phyloP scores from a whole-genome alignment of 1,140 invertebrate species.

The Drosophila burlai region DNA sequence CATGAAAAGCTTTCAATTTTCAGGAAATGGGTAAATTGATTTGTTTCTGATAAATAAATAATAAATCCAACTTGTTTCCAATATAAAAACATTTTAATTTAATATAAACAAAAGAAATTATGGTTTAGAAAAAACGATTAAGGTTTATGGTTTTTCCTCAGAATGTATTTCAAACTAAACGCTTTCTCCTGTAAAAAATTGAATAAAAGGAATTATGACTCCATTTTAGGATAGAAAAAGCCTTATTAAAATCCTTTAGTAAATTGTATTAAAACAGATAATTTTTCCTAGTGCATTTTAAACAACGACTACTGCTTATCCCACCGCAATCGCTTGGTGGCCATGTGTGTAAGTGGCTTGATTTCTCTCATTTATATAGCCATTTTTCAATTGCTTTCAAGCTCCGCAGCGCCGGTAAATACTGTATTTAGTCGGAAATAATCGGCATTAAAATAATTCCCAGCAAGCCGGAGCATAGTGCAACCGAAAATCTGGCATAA shows the following conservation, averaged over 20 bases:
- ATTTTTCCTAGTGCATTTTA: slow-evolving; percentile 1
- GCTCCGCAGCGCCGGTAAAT: background rate
- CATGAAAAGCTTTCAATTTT: background rate
- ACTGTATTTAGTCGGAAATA: slow-evolving; percentile 18
- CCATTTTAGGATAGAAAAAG: background rate
- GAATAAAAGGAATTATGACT: background rate
- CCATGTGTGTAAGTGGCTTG: slow-evolving; percentile 17
- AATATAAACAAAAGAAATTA: background rate
- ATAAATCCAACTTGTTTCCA: background rate
- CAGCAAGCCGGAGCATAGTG: background rate
- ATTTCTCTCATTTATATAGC: slow-evolving; percentile 22
- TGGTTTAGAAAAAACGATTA: background rate
- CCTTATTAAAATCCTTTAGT: background rate
- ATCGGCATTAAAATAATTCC: slow-evolving; percentile 33
- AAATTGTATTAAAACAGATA: background rate
- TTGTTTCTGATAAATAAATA: background rate
- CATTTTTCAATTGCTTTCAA: slow-evolving; percentile 19
- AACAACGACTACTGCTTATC: slow-evolving; percentile 8
- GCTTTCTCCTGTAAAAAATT: too few relatives aligned
- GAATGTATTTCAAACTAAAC: background rate
- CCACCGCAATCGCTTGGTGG: slow-evolving; percentile 24
- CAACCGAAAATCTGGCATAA: slow-evolving; percentile 46
- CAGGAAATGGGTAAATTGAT: background rate
- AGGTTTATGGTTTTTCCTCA: background rate
- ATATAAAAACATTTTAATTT: background rate